Conservation (phyloP, 30 jellyfish, hydroid and myxozoan species). For the Sanderia malayensis region DNA sequence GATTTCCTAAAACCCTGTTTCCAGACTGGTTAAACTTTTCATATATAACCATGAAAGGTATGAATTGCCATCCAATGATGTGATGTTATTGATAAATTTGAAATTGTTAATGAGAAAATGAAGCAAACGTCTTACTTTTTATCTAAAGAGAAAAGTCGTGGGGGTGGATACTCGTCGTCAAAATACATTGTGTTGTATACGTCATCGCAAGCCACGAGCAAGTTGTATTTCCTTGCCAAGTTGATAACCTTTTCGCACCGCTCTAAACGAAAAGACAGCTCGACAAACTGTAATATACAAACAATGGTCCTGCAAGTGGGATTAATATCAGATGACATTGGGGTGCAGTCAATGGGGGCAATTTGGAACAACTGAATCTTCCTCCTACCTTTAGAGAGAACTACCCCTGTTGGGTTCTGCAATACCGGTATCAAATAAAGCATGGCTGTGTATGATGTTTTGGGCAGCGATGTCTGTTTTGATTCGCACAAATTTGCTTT, state of each 20-base stretch:
- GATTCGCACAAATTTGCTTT: too few relatives aligned
- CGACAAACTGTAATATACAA: background rate
- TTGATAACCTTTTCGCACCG: conserved; percentile 38
- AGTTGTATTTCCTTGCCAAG: conserved; percentile 52
- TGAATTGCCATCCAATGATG: too few relatives aligned
- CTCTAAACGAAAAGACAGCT: conserved; percentile 11
- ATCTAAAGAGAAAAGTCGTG: too few relatives aligned
- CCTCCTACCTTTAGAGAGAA: conserved; percentile 33
- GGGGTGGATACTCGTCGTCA: too few relatives aligned
- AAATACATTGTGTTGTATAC: too few relatives aligned
- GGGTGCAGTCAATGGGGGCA: background rate
- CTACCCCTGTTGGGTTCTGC: conserved; percentile 67
- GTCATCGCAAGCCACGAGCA: conserved; percentile 49
- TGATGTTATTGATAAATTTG: too few relatives aligned
- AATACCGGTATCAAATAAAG: conserved; percentile 23
- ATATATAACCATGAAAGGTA: too few relatives aligned
- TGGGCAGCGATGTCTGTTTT: too few relatives aligned
- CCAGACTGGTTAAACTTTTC: too few relatives aligned
- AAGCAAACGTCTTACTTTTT: too few relatives aligned
- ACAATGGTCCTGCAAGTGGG: background rate
- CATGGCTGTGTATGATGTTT: conserved; percentile 40
- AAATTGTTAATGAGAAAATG: too few relatives aligned
- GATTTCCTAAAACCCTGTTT: too few relatives aligned
- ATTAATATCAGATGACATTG: background rate
- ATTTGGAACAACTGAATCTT: background rate